These are phyloP conservation scores for Ibycter americanus DNA, from an alignment of 2,797 vertebrate species.

Conservation along the genomic window DNA sequence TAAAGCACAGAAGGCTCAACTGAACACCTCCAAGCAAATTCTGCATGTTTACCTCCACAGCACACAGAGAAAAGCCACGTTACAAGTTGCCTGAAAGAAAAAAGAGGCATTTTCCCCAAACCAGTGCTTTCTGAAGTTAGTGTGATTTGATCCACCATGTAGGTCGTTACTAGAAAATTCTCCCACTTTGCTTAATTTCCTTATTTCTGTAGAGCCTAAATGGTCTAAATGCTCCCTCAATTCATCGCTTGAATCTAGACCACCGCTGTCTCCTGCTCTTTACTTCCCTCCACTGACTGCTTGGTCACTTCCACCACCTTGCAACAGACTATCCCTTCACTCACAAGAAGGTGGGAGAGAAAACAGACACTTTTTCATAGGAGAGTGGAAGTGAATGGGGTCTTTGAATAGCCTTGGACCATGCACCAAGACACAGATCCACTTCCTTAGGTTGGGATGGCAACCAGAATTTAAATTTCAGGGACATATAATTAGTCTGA, in stretches of 20 bases:
- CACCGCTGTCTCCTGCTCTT: fast-evolving
- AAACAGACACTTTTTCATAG: not conserved
- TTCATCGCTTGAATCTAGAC: not conserved
- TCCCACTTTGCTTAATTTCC: not conserved
- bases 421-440: not conserved
- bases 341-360: not conserved
- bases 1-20: not conserved
- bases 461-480: not conserved
- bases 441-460: not conserved
- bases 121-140: not conserved
- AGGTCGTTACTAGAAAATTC: not conserved
- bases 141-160: not conserved
- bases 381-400: not conserved
- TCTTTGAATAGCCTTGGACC: not conserved
- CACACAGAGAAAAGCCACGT: not conserved
- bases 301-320: not conserved
- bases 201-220: not conserved
- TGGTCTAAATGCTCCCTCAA: not conserved
- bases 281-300: not conserved
- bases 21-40: not conserved
- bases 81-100: not conserved
- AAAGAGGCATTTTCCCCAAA: not conserved
- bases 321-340: fast-evolving
- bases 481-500: not conserved
- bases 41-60: not conserved